Base-by-base conservation (phyloP, 2,113 vertebrate genomes). In the Melanerpes formicivorus region DNA sequence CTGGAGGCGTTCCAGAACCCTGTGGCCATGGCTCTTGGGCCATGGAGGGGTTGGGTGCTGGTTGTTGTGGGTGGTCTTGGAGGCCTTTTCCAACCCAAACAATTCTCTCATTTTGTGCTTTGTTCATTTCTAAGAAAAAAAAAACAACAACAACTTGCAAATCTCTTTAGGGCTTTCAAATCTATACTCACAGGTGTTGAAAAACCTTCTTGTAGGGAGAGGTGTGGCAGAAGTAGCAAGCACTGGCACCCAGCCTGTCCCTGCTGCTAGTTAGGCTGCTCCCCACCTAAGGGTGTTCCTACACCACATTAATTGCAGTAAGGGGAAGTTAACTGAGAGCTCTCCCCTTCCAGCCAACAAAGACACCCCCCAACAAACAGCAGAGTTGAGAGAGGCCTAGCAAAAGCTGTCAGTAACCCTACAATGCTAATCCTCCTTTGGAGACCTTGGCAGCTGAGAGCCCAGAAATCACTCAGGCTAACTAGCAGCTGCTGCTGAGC, bases 121-220 rank as follows among this genome's bases (percentile, higher is more conserved):
- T 48, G 42, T 70, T 70, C 5, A 52, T 15, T 0, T 0, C 6
- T 60, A 62, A 32, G 18, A 64, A 8, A 23, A 34, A 67, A 85
- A 66, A 32, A 7, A 7, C 34, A 34, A 34, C 34, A 34, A 34
- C 34, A 34, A 34, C 37, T 37, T 37, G 11, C 11, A 23, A 22
- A 22, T 50, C 50, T 52, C 23, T 23, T 22, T 12, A 52, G 22
- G 22, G 23, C 50, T 62, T 63, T 30, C 30, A 88, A 77, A 70
- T 59, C 30, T 50, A 34, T 59, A 71, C 74, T 50, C 54, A 87
- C 3, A 7, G 5, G 6, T 4, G 23, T 26, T 84, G 64, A 2
- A 88, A 84, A 86, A 63, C 5, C 14, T 46, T 4, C 11, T 56
- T 58, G n/a, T 18, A 56, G 30, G 50, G 30, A 60, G 12, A 65